Evolutionary conservation across 1,140 invertebrate species (phyloP).

Genomic region (Oryctes rhinoceros): DNA sequence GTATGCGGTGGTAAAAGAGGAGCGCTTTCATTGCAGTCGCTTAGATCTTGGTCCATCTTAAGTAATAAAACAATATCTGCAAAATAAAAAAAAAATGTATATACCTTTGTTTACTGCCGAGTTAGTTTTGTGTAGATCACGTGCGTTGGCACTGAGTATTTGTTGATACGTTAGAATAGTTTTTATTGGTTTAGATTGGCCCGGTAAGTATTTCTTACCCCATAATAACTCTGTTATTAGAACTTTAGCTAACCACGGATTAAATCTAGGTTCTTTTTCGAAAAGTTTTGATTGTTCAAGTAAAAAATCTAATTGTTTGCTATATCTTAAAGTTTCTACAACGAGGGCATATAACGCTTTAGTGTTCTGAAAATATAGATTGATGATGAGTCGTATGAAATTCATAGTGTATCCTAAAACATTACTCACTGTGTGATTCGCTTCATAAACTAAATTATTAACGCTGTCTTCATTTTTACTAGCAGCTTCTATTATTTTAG

Average conservation of each 20-base stretch:
- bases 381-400: neutral
- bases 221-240: constrained; percentile 85
- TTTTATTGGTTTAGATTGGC: constrained; percentile 73
- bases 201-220: constrained; percentile 75
- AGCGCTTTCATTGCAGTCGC: neutral
- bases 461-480: constrained; percentile 74
- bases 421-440: constrained; percentile 65
- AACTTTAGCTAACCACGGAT: constrained; percentile 76
- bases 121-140: constrained; percentile 52
- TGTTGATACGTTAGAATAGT: constrained; percentile 74
- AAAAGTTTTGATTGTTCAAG: constrained; percentile 71
- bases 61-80: constrained; percentile 41
- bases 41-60: constrained; percentile 26
- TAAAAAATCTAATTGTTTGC: constrained; percentile 69
- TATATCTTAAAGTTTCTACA: constrained; percentile 75
- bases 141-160: constrained; percentile 61
- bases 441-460: constrained; percentile 74
- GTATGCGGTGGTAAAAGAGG: constrained; percentile 55
- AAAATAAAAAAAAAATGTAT: constrained; percentile 38
- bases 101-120: constrained; percentile 25
- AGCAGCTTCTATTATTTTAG: constrained; percentile 72
- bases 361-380: constrained; percentile 69
- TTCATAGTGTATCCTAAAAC: constrained; percentile 35
- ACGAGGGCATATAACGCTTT: constrained; percentile 77
- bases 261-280: constrained; percentile 72